Conservation (phyloP, 2,797 vertebrate genomes). For the Chrysolophus pictus region DNA sequence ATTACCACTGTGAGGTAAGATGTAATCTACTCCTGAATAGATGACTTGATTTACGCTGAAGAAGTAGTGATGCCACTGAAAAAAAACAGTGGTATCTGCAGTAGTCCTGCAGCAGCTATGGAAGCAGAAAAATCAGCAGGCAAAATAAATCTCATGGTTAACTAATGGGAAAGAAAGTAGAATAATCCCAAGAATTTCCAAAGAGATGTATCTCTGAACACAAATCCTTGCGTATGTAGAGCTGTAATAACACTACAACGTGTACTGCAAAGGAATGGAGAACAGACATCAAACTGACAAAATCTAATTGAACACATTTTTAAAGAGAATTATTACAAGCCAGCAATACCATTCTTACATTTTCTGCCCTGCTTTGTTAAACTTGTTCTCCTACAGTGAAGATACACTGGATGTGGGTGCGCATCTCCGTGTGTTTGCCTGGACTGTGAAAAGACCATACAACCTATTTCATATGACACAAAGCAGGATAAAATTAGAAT, state of each 20-base stretch:
- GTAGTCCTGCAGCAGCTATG: not conserved
- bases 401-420: not conserved
- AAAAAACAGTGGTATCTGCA: not conserved
- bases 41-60: not conserved
- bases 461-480: not conserved
- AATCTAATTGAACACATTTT: not conserved
- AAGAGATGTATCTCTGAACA: not conserved
- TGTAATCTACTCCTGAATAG: not conserved
- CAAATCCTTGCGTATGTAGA: not conserved
- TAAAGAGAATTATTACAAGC: not conserved
- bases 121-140: not conserved
- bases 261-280: not conserved
- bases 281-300: not conserved
- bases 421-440: rapidly evolving
- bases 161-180: not conserved
- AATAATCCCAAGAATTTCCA: not conserved
- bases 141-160: not conserved
- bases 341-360: not conserved
- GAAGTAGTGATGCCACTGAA: not conserved
- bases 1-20: not conserved
- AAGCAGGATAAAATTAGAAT: slow-evolving; percentile 5
- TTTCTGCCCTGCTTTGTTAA: not conserved
- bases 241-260: not conserved
- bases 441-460: not conserved
- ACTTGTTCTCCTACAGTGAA: not conserved